phyloP scores from a whole-genome alignment of 2,113 vertebrate genomes.

The Turdus rufiventris region DNA sequence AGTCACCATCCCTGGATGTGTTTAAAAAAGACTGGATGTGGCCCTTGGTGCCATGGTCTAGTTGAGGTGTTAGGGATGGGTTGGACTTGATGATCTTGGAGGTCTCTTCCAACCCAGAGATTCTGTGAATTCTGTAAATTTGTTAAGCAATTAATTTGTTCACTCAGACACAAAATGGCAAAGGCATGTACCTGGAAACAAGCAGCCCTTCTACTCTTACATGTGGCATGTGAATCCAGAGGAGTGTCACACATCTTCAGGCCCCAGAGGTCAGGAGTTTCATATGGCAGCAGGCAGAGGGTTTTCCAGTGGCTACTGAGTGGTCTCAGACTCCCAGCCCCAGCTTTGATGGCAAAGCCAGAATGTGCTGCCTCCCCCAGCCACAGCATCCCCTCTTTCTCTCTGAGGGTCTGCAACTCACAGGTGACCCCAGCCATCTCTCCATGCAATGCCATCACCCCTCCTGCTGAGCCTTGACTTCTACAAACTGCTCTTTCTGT shows the following conservation, averaged over 20 bases:
- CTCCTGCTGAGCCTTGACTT: background rate
- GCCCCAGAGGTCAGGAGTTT: background rate
- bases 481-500: background rate
- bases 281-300: accelerated
- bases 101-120: no score
- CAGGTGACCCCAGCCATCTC: background rate
- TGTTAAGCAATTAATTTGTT: background rate
- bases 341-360: background rate
- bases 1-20: no score
- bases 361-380: background rate
- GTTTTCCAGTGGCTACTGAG: background rate
- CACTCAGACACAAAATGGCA: background rate
- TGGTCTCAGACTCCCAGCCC: background rate
- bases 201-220: background rate
- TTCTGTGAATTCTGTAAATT: background rate
- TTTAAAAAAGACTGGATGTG: no score
- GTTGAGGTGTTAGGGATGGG: no score
- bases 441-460: background rate
- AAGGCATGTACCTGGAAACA: background rate
- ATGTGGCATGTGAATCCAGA: background rate
- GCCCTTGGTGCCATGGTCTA: no score
- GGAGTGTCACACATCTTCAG: background rate
- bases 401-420: background rate
- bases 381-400: background rate
- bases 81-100: no score